These are phyloP conservation scores for Odontomachus brunneus DNA, from an alignment of 1,140 invertebrate genomes.

Conservation along the genomic window DNA sequence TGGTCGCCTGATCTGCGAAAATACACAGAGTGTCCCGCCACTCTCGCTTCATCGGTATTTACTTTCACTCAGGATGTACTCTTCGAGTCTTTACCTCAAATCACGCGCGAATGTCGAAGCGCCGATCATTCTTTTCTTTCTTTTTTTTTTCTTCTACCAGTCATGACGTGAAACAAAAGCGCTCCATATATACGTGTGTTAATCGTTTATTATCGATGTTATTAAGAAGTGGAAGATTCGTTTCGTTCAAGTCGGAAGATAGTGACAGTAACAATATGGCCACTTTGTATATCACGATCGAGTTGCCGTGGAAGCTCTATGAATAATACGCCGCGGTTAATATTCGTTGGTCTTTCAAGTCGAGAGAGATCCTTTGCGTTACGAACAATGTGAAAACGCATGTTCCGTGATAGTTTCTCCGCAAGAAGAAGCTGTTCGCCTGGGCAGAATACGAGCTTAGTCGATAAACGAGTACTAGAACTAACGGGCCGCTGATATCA, in stretches of 20 bases:
- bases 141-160: not conserved
- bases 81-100: not conserved
- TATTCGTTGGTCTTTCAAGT: conserved; percentile 44
- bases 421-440: conserved; percentile 42
- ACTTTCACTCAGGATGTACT: not conserved
- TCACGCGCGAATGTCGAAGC: not conserved
- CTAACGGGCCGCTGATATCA: conserved; percentile 74
- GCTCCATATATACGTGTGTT: conserved; percentile 32
- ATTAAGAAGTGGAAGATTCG: conserved; percentile 37
- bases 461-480: conserved; percentile 72
- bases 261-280: conserved; percentile 70
- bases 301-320: conserved; percentile 67
- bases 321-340: conserved; percentile 36
- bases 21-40: not conserved
- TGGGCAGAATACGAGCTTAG: conserved; percentile 57
- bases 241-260: conserved; percentile 41
- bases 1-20: not conserved
- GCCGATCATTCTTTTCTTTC: not conserved
- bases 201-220: conserved; percentile 63
- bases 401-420: conserved; percentile 19
- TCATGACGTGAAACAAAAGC: conserved; percentile 6
- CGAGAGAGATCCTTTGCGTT: conserved; percentile 37
- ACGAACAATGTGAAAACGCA: conserved; percentile 27
- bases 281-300: conserved; percentile 70
- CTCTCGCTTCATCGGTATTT: not conserved